Evolutionary conservation across 1,140 invertebrate species (phyloP).

Genomic region (Grapholita molesta): DNA sequence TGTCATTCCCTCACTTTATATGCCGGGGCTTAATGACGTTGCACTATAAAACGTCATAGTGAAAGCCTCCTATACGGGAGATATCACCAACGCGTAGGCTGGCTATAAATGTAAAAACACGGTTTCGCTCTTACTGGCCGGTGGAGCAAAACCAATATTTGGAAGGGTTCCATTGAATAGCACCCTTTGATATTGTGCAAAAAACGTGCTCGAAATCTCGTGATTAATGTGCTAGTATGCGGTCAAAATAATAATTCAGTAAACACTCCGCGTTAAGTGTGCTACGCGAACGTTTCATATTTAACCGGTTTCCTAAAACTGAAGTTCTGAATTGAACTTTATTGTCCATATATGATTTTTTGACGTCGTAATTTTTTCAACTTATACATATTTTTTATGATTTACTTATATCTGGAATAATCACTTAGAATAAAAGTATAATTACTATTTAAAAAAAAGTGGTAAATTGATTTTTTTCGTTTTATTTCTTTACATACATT

Average conservation of each 20-base stretch:
- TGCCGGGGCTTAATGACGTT: slow-evolving; percentile 67
- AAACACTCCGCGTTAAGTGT: background rate
- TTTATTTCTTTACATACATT: too few relatives aligned
- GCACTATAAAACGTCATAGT: slow-evolving; percentile 65
- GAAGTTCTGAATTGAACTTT: too few relatives aligned
- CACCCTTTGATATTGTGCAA: slow-evolving; percentile 62
- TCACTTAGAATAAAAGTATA: too few relatives aligned
- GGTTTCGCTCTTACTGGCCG: slow-evolving; percentile 74
- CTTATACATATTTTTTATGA: too few relatives aligned
- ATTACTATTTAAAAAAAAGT: too few relatives aligned
- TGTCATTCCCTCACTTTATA: slow-evolving; percentile 76
- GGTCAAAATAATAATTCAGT: background rate
- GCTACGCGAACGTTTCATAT: background rate
- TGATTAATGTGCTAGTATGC: slow-evolving; percentile 24
- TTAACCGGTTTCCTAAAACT: slow-evolving; percentile 25
- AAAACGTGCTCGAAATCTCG: slow-evolving; percentile 44
- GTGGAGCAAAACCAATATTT: slow-evolving; percentile 72
- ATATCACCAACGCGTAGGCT: slow-evolving; percentile 55
- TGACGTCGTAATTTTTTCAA: too few relatives aligned
- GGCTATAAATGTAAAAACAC: slow-evolving; percentile 69
- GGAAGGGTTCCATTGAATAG: slow-evolving; percentile 69
- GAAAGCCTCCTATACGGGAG: slow-evolving; percentile 53
- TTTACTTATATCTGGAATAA: too few relatives aligned
- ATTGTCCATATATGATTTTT: too few relatives aligned
- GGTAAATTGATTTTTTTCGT: too few relatives aligned